Evolutionary conservation across 2,113 vertebrate genomes (phyloP).

Genomic region (Gymnorhina tibicen): DNA sequence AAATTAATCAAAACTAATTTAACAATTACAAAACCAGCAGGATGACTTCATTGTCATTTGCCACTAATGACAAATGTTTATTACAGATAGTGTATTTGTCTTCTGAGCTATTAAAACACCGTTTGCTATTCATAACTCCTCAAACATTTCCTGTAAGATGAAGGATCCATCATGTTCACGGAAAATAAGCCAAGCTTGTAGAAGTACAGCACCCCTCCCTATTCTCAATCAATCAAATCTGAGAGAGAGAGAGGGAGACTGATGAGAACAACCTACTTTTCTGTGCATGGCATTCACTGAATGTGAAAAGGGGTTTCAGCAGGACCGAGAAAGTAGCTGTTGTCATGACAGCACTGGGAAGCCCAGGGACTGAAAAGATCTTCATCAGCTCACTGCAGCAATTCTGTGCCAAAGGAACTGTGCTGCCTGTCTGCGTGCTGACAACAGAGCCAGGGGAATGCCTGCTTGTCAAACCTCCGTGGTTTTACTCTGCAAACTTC

Average conservation of each 20-base stretch:
- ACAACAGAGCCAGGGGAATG: constrained; percentile 18
- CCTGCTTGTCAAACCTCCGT: not conserved
- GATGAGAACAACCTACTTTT: constrained; percentile 51
- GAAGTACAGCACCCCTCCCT: not conserved
- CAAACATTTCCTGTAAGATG: not conserved
- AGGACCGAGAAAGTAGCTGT: constrained; percentile 44
- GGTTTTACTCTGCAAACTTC: not conserved
- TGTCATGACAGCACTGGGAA: constrained; percentile 63
- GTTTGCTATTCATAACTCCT: not conserved
- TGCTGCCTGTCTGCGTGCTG: not conserved
- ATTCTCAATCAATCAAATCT: constrained; percentile 32
- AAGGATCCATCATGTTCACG: not conserved
- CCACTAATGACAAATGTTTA: not conserved
- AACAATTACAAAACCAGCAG: not conserved
- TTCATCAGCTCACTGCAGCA: constrained; percentile 51
- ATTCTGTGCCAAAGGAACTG: not conserved
- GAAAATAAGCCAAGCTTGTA: not conserved
- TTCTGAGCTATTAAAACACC: not conserved
- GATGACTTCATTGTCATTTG: not conserved
- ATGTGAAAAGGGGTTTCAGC: constrained; percentile 54
- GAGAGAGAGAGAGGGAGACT: not conserved
- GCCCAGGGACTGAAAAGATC: constrained; percentile 50
- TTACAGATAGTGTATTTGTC: not conserved
- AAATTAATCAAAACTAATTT: not conserved
- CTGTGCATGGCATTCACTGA: constrained; percentile 43